Conservation (phyloP, 2,797 vertebrate species). For the Microctenopoma stevenorrisi region DNA sequence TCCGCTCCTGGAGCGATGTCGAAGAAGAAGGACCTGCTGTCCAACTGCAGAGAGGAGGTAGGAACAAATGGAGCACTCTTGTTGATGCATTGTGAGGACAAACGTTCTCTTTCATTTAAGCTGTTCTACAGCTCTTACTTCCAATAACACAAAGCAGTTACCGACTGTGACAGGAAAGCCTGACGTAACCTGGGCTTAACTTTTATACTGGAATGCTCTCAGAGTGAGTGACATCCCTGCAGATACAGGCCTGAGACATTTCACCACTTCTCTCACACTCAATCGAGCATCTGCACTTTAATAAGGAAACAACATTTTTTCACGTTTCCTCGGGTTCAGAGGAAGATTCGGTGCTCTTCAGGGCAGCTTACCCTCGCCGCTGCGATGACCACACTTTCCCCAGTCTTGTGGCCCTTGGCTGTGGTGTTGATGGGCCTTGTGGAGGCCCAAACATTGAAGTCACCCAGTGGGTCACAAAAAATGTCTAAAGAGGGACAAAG, state of each 20-base stretch:
- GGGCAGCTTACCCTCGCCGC: conserved; percentile 86
- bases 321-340: not conserved
- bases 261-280: not conserved
- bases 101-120: no score
- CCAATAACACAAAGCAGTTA: not conserved
- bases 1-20: conserved; percentile 90
- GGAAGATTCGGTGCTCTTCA: not conserved
- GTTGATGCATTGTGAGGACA: no score
- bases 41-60: conserved; percentile 80
- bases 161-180: conserved; percentile 5
- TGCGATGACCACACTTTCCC: conserved; percentile 85
- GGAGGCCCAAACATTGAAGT: conserved; percentile 90
- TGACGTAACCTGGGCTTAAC: not conserved
- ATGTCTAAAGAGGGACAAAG: conserved; percentile 77
- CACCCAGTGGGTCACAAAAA: conserved; percentile 90
- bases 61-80: not conserved
- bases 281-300: not conserved
- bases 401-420: conserved; percentile 77
- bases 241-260: not conserved
- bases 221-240: conserved; percentile 20
- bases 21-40: conserved; percentile 95
- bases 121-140: no score
- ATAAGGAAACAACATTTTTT: not conserved
- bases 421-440: conserved; percentile 86
- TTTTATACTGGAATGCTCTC: conserved; percentile 13